Evolutionary conservation across 2,113 vertebrate genomes (phyloP), one percentile per base, ranked within the genome.

Genomic region (Coryphaenoides rupestris): DNA sequence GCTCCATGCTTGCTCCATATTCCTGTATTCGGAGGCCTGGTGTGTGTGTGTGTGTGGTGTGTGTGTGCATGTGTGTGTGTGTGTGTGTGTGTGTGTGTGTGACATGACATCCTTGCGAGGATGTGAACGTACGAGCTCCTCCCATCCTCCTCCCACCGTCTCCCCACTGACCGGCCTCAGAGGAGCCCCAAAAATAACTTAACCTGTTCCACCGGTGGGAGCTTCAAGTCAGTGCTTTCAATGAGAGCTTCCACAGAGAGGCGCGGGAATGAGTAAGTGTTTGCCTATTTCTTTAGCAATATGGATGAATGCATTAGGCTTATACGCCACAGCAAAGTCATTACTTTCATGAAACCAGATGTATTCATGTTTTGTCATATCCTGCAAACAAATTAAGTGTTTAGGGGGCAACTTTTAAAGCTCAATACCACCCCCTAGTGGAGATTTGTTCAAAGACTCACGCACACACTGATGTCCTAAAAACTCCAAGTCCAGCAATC

Each of bases 371-470:
- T 83, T 78, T 75, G 72, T 75, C 75, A 78, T 49, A 76, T 76
- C 78, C 68, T 66, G 80, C 77, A 80, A 66, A 71, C 65, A 65
- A 40, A 52, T 50, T 19, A 55, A 60, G 70, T 62, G 63, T 7
- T 40, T 24, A 22, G 58, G 1, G 22, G 52, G 62, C 56, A 16
- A 55, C 57, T 85, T 84, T 15, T 76, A 79, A 69, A 87, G 91
- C 90, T 90, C 91, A 89, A 90, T 85, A 90, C n/a, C 91, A 84
- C 89, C 90, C 83, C 89, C 90, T 86, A 84, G 89, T 89, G 91
- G 89, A 65, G 64, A 60, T 73, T 64, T n/a, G 19, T 33, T 55
- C 78, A n/a, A 55, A 58, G 64, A 78, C 76, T 81, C 80, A 83
- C 78, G 82, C 76, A 75, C 78, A 84, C 76, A 75, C 73, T 82